phyloP scores from a whole-genome alignment of 2,888 invertebrate species.

The Agonopterix subpropinquella region DNA sequence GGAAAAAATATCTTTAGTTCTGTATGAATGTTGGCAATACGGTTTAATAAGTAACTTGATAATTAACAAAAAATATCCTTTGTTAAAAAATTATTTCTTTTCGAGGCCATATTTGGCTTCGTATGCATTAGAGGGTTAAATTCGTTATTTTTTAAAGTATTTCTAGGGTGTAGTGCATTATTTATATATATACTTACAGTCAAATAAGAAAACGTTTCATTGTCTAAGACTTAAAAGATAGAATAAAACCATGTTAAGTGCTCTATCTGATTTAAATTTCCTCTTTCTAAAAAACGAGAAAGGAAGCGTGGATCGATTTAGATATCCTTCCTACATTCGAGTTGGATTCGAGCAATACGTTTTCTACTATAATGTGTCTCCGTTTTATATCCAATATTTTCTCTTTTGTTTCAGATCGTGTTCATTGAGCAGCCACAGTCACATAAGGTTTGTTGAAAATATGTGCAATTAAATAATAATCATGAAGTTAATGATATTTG shows the following conservation, averaged over 20 bases:
- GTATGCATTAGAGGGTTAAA: too few species aligned
- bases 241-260: constrained; percentile 3
- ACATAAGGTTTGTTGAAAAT: constrained; percentile 9
- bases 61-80: too few species aligned
- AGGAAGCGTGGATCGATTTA: constrained; percentile 12
- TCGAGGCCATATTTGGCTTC: too few species aligned
- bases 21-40: too few species aligned
- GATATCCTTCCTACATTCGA: constrained; percentile 10
- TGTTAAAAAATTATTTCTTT: too few species aligned
- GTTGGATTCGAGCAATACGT: constrained; percentile 3
- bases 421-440: constrained; percentile 14
- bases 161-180: too few species aligned
- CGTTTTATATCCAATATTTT: constrained; percentile 6
- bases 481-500: too few species aligned
- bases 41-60: too few species aligned
- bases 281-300: constrained; percentile 8
- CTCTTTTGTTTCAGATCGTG: constrained; percentile 33
- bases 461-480: neutral
- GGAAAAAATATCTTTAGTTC: too few species aligned
- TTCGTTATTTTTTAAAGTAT: too few species aligned
- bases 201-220: too few species aligned
- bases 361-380: constrained; percentile 5
- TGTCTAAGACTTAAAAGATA: neutral
- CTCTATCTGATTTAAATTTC: constrained; percentile 7
- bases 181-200: too few species aligned